Evolutionary conservation across 2,113 vertebrate species (phyloP).

Genomic region (Orthochromis malagaraziensis): DNA sequence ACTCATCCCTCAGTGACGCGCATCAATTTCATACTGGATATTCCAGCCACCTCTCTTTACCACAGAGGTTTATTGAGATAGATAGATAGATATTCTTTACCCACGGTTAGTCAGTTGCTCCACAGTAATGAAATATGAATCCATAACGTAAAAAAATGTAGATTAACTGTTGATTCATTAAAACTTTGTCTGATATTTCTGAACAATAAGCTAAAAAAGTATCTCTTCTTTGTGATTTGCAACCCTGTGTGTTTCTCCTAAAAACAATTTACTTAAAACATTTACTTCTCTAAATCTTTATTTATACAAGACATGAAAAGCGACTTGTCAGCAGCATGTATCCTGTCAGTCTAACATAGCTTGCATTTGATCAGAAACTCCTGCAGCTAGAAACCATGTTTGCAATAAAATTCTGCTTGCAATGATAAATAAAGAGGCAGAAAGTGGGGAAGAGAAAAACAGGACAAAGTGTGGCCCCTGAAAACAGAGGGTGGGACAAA

Average conservation of each 20-base stretch:
- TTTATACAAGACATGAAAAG: not conserved
- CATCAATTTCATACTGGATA: constrained; percentile 18
- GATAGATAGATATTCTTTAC: not conserved
- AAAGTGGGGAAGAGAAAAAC: not conserved
- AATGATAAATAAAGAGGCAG: not conserved
- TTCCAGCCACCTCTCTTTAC: constrained; percentile 19
- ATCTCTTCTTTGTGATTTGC: not conserved
- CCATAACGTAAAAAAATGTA: not conserved
- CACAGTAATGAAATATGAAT: not conserved
- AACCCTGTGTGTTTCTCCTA: not conserved
- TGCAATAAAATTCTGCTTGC: not conserved
- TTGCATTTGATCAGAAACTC: not conserved
- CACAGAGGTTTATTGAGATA: constrained; percentile 25
- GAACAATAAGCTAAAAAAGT: not conserved
- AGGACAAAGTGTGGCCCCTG: not conserved
- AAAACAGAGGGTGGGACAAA: constrained; percentile 10
- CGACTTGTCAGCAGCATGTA: not conserved
- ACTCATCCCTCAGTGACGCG: constrained; percentile 32
- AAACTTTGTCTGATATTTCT: not conserved
- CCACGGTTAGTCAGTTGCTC: not conserved
- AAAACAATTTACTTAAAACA: not conserved
- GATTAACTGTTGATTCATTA: not conserved
- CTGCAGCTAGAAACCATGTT: not conserved
- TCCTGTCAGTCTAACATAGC: not conserved
- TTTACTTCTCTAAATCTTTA: not conserved